Evolutionary conservation across 2,113 vertebrate species (phyloP).

Genomic region (Pongo abelii): DNA sequence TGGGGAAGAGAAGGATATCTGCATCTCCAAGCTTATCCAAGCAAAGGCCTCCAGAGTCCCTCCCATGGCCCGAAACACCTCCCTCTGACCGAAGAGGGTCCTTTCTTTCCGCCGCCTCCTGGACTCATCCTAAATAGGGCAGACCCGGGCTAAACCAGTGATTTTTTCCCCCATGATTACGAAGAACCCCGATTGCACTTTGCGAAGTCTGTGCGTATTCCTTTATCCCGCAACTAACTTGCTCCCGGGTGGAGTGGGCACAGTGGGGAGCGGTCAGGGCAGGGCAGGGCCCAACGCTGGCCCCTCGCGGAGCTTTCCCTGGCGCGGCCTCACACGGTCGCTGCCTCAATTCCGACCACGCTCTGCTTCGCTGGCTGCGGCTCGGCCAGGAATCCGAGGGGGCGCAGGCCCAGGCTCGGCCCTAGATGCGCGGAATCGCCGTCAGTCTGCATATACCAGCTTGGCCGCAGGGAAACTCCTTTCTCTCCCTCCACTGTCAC

Average conservation of each 20-base stretch:
- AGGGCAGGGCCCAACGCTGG: too few relatives aligned
- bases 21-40: background rate
- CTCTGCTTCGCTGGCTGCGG: background rate
- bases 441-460: fast-evolving
- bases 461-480: fast-evolving
- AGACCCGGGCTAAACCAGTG: background rate
- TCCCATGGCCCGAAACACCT: background rate
- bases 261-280: fast-evolving
- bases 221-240: background rate
- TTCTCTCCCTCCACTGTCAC: background rate
- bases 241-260: fast-evolving
- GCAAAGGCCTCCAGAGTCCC: background rate
- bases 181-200: too few relatives aligned
- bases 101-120: background rate
- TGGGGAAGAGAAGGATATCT: background rate
- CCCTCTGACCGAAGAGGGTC: background rate
- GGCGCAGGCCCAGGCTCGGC: background rate
- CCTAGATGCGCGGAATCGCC: fast-evolving
- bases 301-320: background rate
- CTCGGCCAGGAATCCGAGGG: fast-evolving
- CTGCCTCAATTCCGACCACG: fast-evolving
- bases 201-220: fast-evolving
- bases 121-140: background rate
- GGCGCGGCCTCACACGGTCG: fast-evolving
- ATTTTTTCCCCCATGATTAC: background rate